Base-by-base conservation (phyloP, 2,113 vertebrate species). In the Mastomys natalensis region DNA sequence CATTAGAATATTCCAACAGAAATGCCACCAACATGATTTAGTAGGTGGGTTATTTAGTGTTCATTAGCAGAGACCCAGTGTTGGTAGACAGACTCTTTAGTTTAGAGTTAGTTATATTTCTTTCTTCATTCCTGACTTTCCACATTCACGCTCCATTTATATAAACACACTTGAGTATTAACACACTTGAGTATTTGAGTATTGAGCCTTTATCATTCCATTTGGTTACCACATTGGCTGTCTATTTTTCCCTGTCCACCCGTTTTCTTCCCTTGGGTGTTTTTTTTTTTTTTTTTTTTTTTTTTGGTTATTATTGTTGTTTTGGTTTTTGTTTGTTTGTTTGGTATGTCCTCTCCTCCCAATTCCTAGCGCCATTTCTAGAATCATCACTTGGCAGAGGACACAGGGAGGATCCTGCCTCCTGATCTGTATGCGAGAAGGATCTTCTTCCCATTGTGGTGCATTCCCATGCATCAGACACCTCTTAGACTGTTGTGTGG, bases 141-240 rank as follows among this genome's bases (percentile, higher is more conserved):
- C 4, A 34, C 3, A 11, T 8, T n/a, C 24, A 1, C 2, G 3
- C 29, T 16, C n/a, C 68, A 1, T 16, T 37, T 48, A 22, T 11
- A 74, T 31, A 68, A 62, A 21, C 43, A 37, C 24, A 58, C 70
- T 40, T 68, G 92, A 76, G 6, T 0, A 17, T 60, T 62, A 62
- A 21, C 43, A 37, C 24, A 58, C 70, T 40, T 68, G 92, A 76
- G 6, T 0, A 17, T 74, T 92, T 66, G 62, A 31, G 0, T 78
- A 0, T n/a, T n/a, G n/a, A 89, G 77, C 13, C 40, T 34, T 16
- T 0, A 4, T 62, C 34, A 12, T 34, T n/a, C 45, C 15, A 15
- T 21, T 11, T 7, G 40, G 43, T 53, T 31, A 7, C 31, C 1
- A 4, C 3, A 0, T 0, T 0, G 21, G 3, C 21, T 60, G 73